Conservation (phyloP, 2,113 vertebrate species). For the Ictidomys tridecemlineatus region DNA sequence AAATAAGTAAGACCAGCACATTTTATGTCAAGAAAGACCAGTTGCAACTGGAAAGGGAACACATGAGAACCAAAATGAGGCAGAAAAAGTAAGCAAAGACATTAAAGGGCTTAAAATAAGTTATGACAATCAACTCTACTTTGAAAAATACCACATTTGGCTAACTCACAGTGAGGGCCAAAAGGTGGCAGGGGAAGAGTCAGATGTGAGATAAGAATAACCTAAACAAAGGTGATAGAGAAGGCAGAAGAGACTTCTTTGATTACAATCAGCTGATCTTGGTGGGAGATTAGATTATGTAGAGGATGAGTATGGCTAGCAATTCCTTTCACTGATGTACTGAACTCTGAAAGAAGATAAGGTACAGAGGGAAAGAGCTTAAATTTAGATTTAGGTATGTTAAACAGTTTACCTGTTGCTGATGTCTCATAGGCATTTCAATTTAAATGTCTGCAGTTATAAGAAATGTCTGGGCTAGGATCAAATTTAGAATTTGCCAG, state of each 20-base stretch:
- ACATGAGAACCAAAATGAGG: neutral
- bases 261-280: neutral
- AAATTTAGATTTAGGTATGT: neutral
- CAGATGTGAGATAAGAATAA: neutral
- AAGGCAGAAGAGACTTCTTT: neutral
- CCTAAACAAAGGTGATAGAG: neutral
- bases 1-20: neutral
- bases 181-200: neutral
- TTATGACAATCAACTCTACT: neutral
- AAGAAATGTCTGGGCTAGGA: neutral
- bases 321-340: neutral
- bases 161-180: neutral
- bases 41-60: neutral
- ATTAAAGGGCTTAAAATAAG: neutral
- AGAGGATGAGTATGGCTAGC: neutral
- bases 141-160: neutral
- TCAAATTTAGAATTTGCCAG: neutral
- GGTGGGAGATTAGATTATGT: neutral
- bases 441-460: neutral
- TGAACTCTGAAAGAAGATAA: neutral
- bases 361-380: neutral
- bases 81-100: neutral
- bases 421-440: neutral
- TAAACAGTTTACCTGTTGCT: neutral
- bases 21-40: neutral